Evolutionary conservation across 1,140 invertebrate genomes (phyloP), one percentile per base, ranked within the genome.

Genomic region (Camponotus floridanus): DNA sequence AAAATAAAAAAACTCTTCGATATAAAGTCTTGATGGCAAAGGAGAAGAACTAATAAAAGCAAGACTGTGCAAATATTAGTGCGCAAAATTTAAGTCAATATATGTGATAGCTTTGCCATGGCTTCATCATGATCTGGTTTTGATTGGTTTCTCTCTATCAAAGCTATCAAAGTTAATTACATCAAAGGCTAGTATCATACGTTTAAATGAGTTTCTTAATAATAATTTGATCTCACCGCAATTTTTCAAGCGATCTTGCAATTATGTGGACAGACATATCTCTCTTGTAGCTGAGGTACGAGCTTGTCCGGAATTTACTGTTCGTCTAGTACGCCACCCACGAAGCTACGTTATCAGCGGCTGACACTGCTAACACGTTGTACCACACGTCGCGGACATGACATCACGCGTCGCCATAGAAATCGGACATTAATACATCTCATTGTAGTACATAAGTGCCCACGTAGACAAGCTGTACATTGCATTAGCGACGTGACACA

Each of bases 181-280:
- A n/a, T 62, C 15, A 15, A 26, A 33, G 15, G 5, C 5, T 33
- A 33, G 11, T 3, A n/a, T 9, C 9, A 83, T 13, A 42, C 11
- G 11, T 73, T 26, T n/a, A 26, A 9, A 1, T 1, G n/a, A 15
- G 13, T 59, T 39, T 83, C 68, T 71, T 62, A 42, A n/a, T 11
- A 31, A 13, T 61, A 57, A 73, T 61, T 26, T 83, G 55, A 3
- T 83, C 18, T 7, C 15, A 31, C 15, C 21, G 68, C 39, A 83
- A 83, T 73, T 83, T 83, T 83, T 83, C 79, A 83, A 73, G 55
- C 13, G 7, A 74, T 74, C 39, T 59, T 45, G 42, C 79, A 83
- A 62, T 83, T 74, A 83, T 73, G 18, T 62, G 68, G 36, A 78
- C 73, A 85, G 48, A 85, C 45, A 5, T 78, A 85, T 85, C 61